Percentiles rank a stretch among this genome's conserved stretches.
phyloP scores from a whole-genome alignment of 2,797 vertebrate species.

The Sebastes goodei region DNA sequence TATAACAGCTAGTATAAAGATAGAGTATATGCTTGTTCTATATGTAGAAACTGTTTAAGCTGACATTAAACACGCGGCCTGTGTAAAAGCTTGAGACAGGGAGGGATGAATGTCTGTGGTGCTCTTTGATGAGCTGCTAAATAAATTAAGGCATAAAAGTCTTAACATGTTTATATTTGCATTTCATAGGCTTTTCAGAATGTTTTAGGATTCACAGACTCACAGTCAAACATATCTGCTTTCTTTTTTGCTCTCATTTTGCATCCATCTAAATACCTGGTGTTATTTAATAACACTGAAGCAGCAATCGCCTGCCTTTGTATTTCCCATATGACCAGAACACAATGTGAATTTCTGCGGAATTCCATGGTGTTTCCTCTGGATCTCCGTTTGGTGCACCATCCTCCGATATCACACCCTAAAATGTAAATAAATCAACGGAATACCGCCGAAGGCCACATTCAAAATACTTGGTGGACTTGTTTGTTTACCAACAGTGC shows the following conservation, averaged over 20 bases:
- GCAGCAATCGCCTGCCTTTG: not conserved
- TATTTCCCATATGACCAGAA: not conserved
- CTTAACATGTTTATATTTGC: not conserved
- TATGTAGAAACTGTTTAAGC: not conserved
- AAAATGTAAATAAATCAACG: not conserved
- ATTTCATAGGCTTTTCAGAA: not conserved
- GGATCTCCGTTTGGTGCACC: not conserved
- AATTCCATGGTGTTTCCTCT: not conserved
- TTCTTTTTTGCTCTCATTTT: not conserved
- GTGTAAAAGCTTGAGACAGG: slow-evolving; percentile 16
- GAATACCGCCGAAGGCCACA: not conserved
- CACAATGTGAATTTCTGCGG: not conserved
- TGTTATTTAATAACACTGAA: not conserved
- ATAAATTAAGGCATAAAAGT: not conserved
- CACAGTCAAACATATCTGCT: not conserved
- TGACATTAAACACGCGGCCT: slow-evolving; percentile 1
- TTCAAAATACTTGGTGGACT: not conserved
- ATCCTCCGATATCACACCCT: not conserved
- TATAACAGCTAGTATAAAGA: not conserved
- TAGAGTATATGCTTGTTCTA: not conserved
- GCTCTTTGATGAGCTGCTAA: slow-evolving; percentile 2
- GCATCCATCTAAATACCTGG: not conserved
- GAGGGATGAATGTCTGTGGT: not conserved
- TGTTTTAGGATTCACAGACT: not conserved
- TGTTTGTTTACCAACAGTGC: slow-evolving; percentile 6